phyloP scores from a whole-genome alignment of 2,797 vertebrate genomes.

The Hydrocynus forskahlii region DNA sequence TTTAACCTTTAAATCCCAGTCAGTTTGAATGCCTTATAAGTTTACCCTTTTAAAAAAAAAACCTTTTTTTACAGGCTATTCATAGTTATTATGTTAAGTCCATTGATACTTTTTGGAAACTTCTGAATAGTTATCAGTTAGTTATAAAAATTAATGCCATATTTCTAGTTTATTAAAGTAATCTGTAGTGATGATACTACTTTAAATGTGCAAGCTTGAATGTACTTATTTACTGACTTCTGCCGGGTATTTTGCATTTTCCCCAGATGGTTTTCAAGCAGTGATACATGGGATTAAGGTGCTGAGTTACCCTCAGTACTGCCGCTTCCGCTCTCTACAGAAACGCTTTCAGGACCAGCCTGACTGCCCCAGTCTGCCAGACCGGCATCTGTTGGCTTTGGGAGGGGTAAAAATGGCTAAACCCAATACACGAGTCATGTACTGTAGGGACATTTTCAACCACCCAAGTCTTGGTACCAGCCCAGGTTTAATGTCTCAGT shows the following conservation, averaged over 20 bases:
- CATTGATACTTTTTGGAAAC: no score
- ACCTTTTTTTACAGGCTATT: no score
- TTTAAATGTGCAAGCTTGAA: neutral
- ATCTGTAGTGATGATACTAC: no score
- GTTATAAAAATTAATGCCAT: no score
- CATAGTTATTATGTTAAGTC: no score
- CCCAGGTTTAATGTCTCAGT: slow-evolving; percentile 74
- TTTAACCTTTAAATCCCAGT: neutral
- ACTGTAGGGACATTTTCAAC: slow-evolving; percentile 83
- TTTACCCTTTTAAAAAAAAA: no score
- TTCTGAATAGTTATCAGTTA: no score
- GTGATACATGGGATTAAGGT: slow-evolving; percentile 68
- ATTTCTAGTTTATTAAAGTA: no score
- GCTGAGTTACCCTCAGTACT: slow-evolving; percentile 85
- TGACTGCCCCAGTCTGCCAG: slow-evolving; percentile 56
- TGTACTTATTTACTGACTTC: neutral
- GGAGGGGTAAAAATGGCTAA: slow-evolving; percentile 70
- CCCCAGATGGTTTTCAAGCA: slow-evolving; percentile 33
- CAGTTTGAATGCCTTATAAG: neutral
- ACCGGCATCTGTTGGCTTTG: slow-evolving; percentile 78
- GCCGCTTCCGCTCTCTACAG: slow-evolving; percentile 81
- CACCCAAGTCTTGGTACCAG: slow-evolving; percentile 80
- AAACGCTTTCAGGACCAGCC: slow-evolving; percentile 71
- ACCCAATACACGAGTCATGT: slow-evolving; percentile 74
- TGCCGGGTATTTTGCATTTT: neutral